Conservation (phyloP, 2,888 invertebrate genomes). For the Pterostichus niger region DNA sequence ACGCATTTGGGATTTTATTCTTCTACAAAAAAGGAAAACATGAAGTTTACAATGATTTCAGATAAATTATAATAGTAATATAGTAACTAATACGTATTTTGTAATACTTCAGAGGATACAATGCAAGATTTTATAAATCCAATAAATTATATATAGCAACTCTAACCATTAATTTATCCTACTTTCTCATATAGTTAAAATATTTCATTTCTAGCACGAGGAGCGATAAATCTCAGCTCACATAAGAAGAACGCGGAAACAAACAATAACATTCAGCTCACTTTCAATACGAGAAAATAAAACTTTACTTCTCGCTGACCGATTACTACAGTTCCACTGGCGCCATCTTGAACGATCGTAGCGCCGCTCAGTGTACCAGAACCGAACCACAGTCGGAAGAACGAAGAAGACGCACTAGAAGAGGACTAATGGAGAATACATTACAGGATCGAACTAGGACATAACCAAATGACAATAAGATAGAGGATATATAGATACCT, state of each 20-base stretch:
- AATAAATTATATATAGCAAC: conserved; percentile 33
- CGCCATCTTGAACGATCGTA: conserved; percentile 47
- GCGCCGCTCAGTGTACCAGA: conserved; percentile 33
- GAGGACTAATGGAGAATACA: neutral
- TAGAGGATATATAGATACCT: neutral
- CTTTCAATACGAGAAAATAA: conserved; percentile 47
- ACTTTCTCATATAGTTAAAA: conserved; percentile 50
- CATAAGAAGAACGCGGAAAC: conserved; percentile 53
- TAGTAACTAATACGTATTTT: no score
- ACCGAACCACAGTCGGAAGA: conserved; percentile 17
- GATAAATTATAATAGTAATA: neutral
- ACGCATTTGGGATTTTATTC: no score
- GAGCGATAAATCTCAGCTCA: conserved; percentile 44
- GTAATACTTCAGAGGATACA: no score
- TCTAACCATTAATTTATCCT: conserved; percentile 26
- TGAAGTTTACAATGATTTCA: no score
- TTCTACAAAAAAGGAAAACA: no score
- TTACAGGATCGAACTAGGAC: neutral
- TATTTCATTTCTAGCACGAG: conserved; percentile 50
- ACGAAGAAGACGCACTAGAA: neutral
- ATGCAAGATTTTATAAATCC: conserved; percentile 4
- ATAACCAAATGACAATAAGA: neutral
- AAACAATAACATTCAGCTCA: conserved; percentile 50
- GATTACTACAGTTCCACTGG: conserved; percentile 45
- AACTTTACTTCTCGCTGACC: conserved; percentile 47